These are phyloP conservation scores for Thomomys bottae DNA, from an alignment of 2,113 vertebrate genomes.

Conservation along the genomic window DNA sequence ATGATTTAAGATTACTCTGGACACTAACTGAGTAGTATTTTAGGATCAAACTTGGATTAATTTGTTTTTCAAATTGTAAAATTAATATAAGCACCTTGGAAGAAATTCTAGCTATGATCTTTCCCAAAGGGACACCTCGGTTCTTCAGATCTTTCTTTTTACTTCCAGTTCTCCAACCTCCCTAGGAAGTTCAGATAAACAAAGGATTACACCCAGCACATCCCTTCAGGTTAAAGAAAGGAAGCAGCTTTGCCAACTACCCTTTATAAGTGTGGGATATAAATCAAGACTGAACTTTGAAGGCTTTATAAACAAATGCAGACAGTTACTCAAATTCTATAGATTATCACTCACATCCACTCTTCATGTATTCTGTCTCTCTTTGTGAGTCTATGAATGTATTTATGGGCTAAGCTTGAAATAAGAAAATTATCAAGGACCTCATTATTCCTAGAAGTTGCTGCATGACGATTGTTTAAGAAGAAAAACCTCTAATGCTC, in stretches of 20 bases:
- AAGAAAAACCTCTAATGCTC: neutral
- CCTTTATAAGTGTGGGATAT: neutral
- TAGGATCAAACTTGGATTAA: neutral
- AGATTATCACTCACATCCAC: neutral
- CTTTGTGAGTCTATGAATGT: neutral
- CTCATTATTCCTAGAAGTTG: slow-evolving; percentile 13
- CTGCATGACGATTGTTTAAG: neutral
- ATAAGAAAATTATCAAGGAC: slow-evolving; percentile 19
- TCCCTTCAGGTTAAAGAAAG: slow-evolving; percentile 8
- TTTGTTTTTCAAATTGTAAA: neutral
- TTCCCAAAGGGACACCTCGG: neutral
- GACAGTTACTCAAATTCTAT: neutral
- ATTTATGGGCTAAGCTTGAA: slow-evolving; percentile 29
- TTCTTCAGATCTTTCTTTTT: neutral
- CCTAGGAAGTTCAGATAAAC: neutral
- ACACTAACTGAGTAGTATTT: neutral
- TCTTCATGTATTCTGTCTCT: neutral
- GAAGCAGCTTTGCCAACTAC: slow-evolving; percentile 16
- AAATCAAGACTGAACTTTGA: neutral
- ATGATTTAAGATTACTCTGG: neutral
- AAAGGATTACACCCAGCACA: slow-evolving; percentile 35
- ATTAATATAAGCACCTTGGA: neutral
- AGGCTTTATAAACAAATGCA: slow-evolving; percentile 28
- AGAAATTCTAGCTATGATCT: neutral
- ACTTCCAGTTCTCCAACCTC: neutral